Evolutionary conservation across 2,113 vertebrate genomes (phyloP), one percentile per base, ranked within the genome.

Genomic region (Calyptomena viridis): DNA sequence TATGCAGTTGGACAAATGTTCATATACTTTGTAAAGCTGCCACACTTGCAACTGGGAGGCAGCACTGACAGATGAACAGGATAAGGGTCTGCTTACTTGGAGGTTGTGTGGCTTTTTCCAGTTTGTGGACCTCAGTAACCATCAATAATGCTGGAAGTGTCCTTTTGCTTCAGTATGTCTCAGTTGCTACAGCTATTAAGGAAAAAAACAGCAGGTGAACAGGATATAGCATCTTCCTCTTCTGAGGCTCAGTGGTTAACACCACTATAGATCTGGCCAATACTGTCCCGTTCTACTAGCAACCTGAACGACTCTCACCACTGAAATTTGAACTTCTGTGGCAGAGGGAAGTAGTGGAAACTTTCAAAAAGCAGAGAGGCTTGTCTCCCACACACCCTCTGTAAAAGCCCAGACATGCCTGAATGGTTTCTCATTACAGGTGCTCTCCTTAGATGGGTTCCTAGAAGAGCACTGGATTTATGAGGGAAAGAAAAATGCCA

Each of bases 201-300:
- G 23, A 42, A 72, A 55, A 76, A 79, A 46, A 14, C 58, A 76
- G 53, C 7, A 6, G 66, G 13, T 24, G 5, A 60, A 30, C 33
- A 42, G 44, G 49, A 44, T 53, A 40, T 21, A 37, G 22, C 5
- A 56, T 60, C 33, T 71, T 78, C 55, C 20, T 71, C 35, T 84
- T 74, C 28, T 47, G 69, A 74, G 33, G 30, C 35, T 93, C 22
- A 3, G 24, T 30, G 53, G 22, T 83, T 77, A 69, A n/a, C 12
- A 40, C 39, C 0, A 0, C 0, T 2, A 18, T 40, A 16, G 50
- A 40, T 47, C 11, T 83, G 46, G 22, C 46, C 40, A n/a, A 5
- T n/a, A 8, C 23, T 17, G 18, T 30, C 28, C 22, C 40, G 49
- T 83, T 73, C 31, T 24, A 33, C 17, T 2, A 39, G 50, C 56